A percentile compares a stretch with the other conserved stretches of the same genome.
These are phyloP conservation scores for Leptinotarsa defecta DNA, from an alignment of 1,140 invertebrate genomes.

Conservation along the genomic window DNA sequence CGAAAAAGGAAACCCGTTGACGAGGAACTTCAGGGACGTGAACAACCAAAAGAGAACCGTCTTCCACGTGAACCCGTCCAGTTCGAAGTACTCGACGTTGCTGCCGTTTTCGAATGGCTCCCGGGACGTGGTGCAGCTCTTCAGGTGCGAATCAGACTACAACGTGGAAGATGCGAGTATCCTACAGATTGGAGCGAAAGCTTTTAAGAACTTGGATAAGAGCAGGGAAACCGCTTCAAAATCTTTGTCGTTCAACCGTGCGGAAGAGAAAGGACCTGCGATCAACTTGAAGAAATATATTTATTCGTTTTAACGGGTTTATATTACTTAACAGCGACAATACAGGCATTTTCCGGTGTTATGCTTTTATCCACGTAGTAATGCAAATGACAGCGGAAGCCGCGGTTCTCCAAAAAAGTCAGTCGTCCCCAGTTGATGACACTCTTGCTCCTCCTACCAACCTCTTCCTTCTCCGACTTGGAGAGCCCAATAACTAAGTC, in stretches of 20 bases:
- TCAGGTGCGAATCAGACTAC: neutral
- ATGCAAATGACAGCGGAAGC: slow-evolving; percentile 66
- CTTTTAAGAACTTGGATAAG: too few species aligned
- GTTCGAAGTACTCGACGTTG: slow-evolving; percentile 46
- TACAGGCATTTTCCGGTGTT: slow-evolving; percentile 79
- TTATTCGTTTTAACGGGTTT: neutral
- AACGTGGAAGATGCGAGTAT: neutral
- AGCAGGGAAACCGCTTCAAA: too few species aligned
- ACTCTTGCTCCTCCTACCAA: slow-evolving; percentile 75
- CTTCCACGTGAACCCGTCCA: slow-evolving; percentile 51
- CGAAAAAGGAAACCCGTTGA: slow-evolving; percentile 45
- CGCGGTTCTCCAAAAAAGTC: slow-evolving; percentile 63
- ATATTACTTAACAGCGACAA: slow-evolving; percentile 58
- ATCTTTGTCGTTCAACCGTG: too few species aligned
- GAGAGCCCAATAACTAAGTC: slow-evolving; percentile 45
- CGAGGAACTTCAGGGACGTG: slow-evolving; percentile 50
- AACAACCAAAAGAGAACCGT: slow-evolving; percentile 34
- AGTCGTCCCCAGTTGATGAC: slow-evolving; percentile 76
- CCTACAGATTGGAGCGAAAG: neutral
- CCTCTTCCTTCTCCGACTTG: slow-evolving; percentile 61
- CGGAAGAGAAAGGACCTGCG: too few species aligned
- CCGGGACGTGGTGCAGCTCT: slow-evolving; percentile 11
- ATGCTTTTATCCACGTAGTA: slow-evolving; percentile 68
- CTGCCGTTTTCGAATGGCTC: slow-evolving; percentile 31
- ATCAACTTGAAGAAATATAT: too few species aligned